Evolutionary conservation across 2,113 vertebrate genomes (phyloP), one percentile per base, ranked within the genome.

Genomic region (Scopus umbretta): DNA sequence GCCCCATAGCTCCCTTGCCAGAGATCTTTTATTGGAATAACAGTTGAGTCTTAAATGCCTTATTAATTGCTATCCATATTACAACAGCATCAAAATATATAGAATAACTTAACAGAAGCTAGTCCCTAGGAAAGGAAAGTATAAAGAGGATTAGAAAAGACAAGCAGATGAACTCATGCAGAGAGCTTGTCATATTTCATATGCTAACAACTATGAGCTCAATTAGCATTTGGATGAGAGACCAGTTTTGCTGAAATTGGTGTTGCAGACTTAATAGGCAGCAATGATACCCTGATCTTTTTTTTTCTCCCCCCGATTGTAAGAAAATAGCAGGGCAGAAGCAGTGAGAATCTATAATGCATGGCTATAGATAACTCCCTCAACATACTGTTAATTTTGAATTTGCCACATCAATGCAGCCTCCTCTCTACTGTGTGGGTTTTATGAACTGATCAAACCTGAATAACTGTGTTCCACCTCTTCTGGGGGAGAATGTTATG

Each of bases 141-240:
- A 50, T 71, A 86, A 94, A 94, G 86, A 80, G 73, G 94, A 97
- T 96, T 97, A 92, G 89, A 94, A 92, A 94, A 95, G 91, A 95
- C 91, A 96, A 89, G 93, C 56, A 95, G 76, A 95, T 81, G 80
- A 96, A 86, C 67, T 91, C 95, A 89, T 49, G 94, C 93, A 86
- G 94, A 84, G 92, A 86, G 38, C 88, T 92, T 96, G 93, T 91
- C 93, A 59, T 91, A 86, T 84, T 80, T 97, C 95, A 95, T 86
- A 91, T 89, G 89, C 86, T 96, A 86, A 78, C 59, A 91, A 95
- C 95, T 95, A 76, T 78, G 91, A 97, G 86, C 52, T 96, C 91
- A 95, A 74, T 96, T 95, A 96, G 65, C 76, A 89, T 94, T 89
- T 89, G 94, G 89, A 94, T 92, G 76, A 84, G 80, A 92, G 59